Evolutionary conservation across 2,888 invertebrate genomes (phyloP).

Genomic region (Idaea biselata): DNA sequence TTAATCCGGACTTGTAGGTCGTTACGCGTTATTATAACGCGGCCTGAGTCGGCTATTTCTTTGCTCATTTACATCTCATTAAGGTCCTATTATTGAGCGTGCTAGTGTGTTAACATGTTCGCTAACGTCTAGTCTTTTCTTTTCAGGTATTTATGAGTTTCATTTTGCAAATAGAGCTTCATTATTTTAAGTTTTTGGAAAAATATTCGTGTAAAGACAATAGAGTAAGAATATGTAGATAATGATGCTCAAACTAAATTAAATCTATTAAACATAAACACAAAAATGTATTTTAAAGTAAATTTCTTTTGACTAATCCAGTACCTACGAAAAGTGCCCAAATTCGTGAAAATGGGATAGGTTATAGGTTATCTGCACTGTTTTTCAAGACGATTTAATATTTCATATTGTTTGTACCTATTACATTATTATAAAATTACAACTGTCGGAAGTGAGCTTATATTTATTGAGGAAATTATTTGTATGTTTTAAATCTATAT

Average conservation of each 20-base stretch:
- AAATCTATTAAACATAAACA: no score
- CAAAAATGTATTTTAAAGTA: no score
- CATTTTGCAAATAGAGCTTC: not conserved
- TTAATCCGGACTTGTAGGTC: conserved; percentile 81
- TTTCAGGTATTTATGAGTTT: conserved; percentile 19
- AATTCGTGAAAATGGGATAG: no score
- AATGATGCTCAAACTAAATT: no score
- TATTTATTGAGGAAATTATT: not conserved
- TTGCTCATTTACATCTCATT: conserved; percentile 82
- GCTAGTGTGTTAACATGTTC: conserved; percentile 22
- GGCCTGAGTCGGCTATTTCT: conserved; percentile 72
- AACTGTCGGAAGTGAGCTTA: not conserved
- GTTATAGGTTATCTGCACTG: no score
- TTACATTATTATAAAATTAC: not conserved
- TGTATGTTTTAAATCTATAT: not conserved
- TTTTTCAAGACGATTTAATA: no score
- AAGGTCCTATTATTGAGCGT: conserved; percentile 73
- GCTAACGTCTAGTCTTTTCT: not conserved
- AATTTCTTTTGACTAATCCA: no score
- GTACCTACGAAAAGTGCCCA: no score
- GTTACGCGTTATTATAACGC: conserved; percentile 81
- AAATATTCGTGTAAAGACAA: not conserved
- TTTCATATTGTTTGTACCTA: no score
- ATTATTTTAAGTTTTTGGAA: not conserved
- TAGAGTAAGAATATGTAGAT: no score